These are phyloP conservation scores for Calameuta filiformis DNA, from an alignment of 2,888 invertebrate genomes.

Conservation along the genomic window DNA sequence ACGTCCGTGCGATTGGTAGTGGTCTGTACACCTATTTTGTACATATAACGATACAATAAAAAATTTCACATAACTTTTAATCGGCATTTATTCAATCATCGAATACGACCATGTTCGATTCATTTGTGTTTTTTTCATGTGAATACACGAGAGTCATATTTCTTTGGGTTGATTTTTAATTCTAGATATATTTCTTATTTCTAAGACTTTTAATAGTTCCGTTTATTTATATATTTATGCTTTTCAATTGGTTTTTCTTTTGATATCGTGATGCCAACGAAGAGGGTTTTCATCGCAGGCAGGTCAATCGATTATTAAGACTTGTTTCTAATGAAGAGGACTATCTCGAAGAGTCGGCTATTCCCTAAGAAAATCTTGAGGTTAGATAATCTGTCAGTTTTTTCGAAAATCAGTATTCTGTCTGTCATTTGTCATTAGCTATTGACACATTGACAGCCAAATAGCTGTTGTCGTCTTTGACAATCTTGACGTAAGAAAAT, in stretches of 20 bases:
- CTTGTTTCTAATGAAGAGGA: slow-evolving; percentile 11
- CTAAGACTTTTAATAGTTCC: not conserved
- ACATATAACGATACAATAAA: slow-evolving; percentile 65
- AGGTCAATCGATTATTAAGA: not conserved
- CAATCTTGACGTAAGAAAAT: slow-evolving; percentile 24
- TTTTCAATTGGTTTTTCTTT: not conserved
- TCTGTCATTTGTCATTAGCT: slow-evolving; percentile 16
- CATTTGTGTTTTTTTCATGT: not conserved
- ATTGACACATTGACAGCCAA: slow-evolving; percentile 10
- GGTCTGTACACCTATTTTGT: slow-evolving; percentile 65
- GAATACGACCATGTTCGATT: not conserved
- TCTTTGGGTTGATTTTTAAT: not conserved
- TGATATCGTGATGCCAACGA: not conserved
- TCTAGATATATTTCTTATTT: not conserved
- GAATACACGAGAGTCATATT: not conserved
- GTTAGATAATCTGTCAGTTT: slow-evolving; percentile 5
- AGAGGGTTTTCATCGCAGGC: not conserved
- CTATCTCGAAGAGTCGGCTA: slow-evolving; percentile 14
- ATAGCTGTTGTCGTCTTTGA: slow-evolving; percentile 14
- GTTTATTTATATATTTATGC: not conserved
- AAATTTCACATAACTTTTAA: slow-evolving; percentile 56
- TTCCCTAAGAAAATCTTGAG: slow-evolving; percentile 14
- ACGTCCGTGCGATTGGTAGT: slow-evolving; percentile 52
- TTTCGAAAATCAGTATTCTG: not conserved
- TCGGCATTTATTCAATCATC: slow-evolving; percentile 3